Evolutionary conservation across 2,888 invertebrate species (phyloP).

Genomic region (Psococerastis gibbosa): DNA sequence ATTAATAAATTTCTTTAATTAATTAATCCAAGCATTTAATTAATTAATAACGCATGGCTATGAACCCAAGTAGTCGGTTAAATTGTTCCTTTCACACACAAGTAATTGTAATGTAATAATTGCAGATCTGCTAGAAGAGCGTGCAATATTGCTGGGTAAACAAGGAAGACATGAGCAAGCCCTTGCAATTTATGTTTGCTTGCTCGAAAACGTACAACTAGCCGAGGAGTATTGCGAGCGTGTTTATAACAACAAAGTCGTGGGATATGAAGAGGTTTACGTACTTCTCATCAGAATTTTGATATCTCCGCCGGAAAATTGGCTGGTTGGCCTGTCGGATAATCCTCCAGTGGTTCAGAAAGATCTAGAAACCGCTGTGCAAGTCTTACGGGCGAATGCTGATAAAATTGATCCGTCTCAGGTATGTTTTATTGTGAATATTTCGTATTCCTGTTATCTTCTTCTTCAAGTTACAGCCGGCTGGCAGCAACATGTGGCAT

Average conservation of each 20-base stretch:
- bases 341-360: slow-evolving; percentile 39
- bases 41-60: no score
- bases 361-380: slow-evolving; percentile 60
- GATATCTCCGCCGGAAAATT: slow-evolving; percentile 29
- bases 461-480: no score
- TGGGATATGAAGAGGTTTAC: slow-evolving; percentile 32
- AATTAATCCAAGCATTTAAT: no score
- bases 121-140: slow-evolving; percentile 64
- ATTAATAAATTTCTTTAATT: no score
- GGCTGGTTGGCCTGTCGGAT: slow-evolving; percentile 23
- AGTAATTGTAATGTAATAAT: no score
- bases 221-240: slow-evolving; percentile 74
- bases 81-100: no score
- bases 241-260: slow-evolving; percentile 31
- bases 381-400: slow-evolving; percentile 66
- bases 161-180: slow-evolving; percentile 84
- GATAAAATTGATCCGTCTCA: slow-evolving; percentile 65
- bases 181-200: slow-evolving; percentile 75
- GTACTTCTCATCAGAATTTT: slow-evolving; percentile 38
- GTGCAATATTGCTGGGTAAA: slow-evolving; percentile 83
- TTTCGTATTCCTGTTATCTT: no score
- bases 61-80: no score
- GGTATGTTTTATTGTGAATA: slow-evolving; percentile 30
- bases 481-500: no score
- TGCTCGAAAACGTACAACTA: slow-evolving; percentile 59